Evolutionary conservation across 2,888 invertebrate genomes (phyloP).

Genomic region (Cinara cedri): DNA sequence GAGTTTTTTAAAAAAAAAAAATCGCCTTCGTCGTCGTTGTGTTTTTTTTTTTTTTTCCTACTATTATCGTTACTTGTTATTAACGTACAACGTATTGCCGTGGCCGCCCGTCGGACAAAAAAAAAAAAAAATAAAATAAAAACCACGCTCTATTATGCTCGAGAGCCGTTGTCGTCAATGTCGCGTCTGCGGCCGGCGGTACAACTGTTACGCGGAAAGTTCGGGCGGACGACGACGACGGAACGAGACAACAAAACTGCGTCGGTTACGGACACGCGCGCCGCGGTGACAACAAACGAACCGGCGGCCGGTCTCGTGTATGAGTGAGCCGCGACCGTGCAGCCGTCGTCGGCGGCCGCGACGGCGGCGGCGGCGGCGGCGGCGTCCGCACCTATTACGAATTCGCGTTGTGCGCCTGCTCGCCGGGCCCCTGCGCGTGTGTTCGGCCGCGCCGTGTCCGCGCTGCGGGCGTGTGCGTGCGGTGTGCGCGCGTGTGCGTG

Average conservation of each 20-base stretch:
- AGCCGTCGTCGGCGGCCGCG: constrained; percentile 4
- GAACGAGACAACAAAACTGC: background rate
- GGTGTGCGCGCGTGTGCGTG: background rate
- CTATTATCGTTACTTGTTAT: no score
- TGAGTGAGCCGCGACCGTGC: constrained; percentile 29
- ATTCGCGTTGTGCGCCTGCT: no score
- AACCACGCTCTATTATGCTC: no score
- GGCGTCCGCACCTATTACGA: background rate
- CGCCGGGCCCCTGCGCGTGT: background rate
- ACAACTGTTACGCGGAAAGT: background rate
- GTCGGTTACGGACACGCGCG: constrained; percentile 9
- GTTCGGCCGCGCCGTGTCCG: background rate
- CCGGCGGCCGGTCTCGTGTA: constrained; percentile 52
- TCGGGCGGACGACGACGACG: background rate
- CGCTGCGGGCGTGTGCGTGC: background rate
- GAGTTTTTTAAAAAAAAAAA: no score
- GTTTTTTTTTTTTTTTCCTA: no score
- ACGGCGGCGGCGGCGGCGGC: background rate
- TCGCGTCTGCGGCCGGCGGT: background rate
- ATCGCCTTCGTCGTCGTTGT: no score
- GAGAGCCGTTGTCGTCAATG: no score
- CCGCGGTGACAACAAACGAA: constrained; percentile 45
- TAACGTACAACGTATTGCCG: no score
- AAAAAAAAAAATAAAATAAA: no score
- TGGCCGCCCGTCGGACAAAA: no score